Evolutionary conservation across 2,113 vertebrate genomes (phyloP), one percentile per base, ranked within the genome.

Genomic region (Oceanodroma tethys): DNA sequence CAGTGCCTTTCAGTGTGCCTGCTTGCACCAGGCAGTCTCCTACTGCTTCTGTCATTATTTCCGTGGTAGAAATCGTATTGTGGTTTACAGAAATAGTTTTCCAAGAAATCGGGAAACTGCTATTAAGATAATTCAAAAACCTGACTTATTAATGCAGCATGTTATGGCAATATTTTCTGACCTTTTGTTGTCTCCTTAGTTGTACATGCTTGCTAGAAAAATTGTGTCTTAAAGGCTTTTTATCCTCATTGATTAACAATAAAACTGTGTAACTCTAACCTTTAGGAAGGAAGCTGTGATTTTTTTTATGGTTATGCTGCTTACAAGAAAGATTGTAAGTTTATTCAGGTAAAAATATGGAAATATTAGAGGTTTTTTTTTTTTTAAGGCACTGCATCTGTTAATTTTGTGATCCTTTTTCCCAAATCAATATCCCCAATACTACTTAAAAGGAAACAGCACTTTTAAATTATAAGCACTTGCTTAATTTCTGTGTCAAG

Each of bases 171-270:
- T 88, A 23, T 68, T 91, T 93, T 88, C 30, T 76, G 50, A 82
- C 50, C 22, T 76, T 96, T 91, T 88, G 21, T 74, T 95, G 62
- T 76, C 62, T 76, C 67, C 42, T 45, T 47, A 79, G 53, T 79
- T 90, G 50, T 72, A 78, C 47, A 17, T 5, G 1, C 50, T 92
- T 80, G 38, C 36, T 90, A 62, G 65, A 72, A 93, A 81, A 90
- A 88, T 34, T 70, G 62, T 62, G 42, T 47, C 50, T 90, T 83
- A 56, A 90, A 76, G 82, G 60, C 47, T 72, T 96, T 90, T 94
- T 81, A 73, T 91, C 40, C 45, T 71, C 45, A 91, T 88, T 90
- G 72, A 94, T 95, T 96, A 97, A 88, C 67, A 88, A 63, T 90
- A 88, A 86, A 96, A 75, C 68, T 60, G 12, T 86, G 63, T 3